Percentiles rank a stretch among this genome's conserved stretches.
Conservation (phyloP, 1,140 invertebrate genomes). For the Macrobrachium rosenbergii region DNA sequence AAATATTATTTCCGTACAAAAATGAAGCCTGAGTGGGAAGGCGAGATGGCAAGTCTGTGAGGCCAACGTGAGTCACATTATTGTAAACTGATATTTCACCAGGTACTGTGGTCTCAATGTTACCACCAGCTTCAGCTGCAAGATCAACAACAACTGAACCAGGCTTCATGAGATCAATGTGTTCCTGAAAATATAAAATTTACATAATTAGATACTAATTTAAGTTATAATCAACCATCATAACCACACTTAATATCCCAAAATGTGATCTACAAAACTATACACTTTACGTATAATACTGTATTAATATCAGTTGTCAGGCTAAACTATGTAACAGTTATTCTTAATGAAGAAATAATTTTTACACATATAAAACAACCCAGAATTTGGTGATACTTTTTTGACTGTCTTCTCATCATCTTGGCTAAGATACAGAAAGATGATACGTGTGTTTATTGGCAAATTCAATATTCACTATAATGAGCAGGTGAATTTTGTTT, state of each 20-base stretch:
- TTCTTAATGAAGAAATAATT: no score
- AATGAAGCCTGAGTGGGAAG: constrained; percentile 89
- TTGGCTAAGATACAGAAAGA: no score
- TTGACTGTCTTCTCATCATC: no score
- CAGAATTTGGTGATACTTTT: no score
- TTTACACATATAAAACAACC: no score
- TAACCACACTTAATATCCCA: no score
- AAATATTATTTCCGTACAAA: constrained; percentile 91
- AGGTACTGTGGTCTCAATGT: constrained; percentile 86
- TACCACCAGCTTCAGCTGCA: constrained; percentile 90
- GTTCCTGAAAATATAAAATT: constrained; percentile 75
- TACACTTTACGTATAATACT: not conserved
- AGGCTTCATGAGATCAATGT: constrained; percentile 87
- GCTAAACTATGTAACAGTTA: no score
- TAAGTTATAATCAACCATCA: not conserved
- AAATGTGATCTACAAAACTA: not conserved
- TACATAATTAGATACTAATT: not conserved
- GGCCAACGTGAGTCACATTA: constrained; percentile 87
- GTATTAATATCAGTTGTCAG: no score
- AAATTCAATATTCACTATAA: no score
- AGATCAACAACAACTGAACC: constrained; percentile 92
- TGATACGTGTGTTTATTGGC: no score
- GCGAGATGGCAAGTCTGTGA: constrained; percentile 87
- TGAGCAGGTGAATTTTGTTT: no score
- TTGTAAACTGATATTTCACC: constrained; percentile 82